phyloP scores from a whole-genome alignment of 2,113 vertebrate species.

The Dromas ardeola region DNA sequence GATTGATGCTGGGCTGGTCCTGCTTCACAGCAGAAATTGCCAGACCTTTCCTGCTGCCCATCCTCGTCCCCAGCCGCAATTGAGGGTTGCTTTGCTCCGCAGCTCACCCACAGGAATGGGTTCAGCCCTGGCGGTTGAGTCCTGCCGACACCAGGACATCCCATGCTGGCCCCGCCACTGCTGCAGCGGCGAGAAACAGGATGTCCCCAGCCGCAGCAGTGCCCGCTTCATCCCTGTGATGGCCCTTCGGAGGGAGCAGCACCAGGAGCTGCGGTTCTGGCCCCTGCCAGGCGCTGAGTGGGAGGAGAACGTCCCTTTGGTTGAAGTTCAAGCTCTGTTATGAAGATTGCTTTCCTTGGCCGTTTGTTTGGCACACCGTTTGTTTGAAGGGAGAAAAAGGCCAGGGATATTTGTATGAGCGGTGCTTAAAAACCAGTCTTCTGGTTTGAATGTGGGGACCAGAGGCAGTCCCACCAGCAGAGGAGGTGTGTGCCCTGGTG shows the following conservation, averaged over 20 bases:
- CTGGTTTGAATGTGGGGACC: not conserved
- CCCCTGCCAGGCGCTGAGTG: not conserved
- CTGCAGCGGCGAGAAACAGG: not conserved
- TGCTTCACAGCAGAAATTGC: not conserved
- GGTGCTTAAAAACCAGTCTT: not conserved
- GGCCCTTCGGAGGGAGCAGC: not conserved
- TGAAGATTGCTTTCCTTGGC: not conserved
- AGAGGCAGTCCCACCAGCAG: not conserved
- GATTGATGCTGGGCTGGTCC: not conserved
- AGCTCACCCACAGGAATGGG: not conserved
- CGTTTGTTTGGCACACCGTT: rapidly evolving
- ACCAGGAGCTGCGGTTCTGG: not conserved
- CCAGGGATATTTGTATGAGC: not conserved
- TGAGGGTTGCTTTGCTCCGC: not conserved
- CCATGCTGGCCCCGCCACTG: not conserved
- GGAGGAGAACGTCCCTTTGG: not conserved
- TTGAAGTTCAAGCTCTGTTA: not conserved
- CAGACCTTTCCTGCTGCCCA: not conserved
- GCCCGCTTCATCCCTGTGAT: not conserved
- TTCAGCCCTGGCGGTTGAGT: not conserved
- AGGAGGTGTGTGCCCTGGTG: not conserved
- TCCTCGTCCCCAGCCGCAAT: not conserved
- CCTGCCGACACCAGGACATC: not conserved
- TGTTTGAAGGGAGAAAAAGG: not conserved
- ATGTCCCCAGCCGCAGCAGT: not conserved